Evolutionary conservation across 2,113 vertebrate species (phyloP).

Genomic region (Tetrax tetrax): DNA sequence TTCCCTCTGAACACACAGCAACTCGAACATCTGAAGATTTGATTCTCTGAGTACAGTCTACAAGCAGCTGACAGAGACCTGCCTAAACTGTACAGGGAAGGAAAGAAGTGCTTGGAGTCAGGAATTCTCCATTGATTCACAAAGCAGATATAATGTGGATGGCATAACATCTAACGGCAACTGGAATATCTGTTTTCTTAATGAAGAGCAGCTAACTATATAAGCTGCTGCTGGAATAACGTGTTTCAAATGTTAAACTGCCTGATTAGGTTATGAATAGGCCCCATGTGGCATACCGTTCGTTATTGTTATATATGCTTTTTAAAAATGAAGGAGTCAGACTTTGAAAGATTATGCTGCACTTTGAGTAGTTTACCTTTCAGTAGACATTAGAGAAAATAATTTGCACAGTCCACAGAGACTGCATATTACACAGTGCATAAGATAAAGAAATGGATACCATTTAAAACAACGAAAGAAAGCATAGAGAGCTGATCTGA

Average conservation of each 20-base stretch:
- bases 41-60: not conserved
- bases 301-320: not conserved
- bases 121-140: not conserved
- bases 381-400: not conserved
- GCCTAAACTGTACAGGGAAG: not conserved
- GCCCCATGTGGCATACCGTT: not conserved
- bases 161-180: not conserved
- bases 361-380: constrained; percentile 11
- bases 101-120: not conserved
- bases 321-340: not conserved
- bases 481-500: not conserved
- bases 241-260: not conserved
- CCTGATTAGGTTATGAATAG: not conserved
- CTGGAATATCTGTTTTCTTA: not conserved
- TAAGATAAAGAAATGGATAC: not conserved
- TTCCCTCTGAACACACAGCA: not conserved
- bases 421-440: not conserved
- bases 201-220: not conserved
- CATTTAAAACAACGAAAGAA: not conserved
- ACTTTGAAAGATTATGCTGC: not conserved
- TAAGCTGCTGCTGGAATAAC: not conserved
- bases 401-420: not conserved
- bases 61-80: not conserved
- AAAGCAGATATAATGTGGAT: not conserved
- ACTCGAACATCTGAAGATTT: not conserved